Base-by-base conservation (phyloP, 2,888 invertebrate genomes). In the Onthophagus sagittarius region DNA sequence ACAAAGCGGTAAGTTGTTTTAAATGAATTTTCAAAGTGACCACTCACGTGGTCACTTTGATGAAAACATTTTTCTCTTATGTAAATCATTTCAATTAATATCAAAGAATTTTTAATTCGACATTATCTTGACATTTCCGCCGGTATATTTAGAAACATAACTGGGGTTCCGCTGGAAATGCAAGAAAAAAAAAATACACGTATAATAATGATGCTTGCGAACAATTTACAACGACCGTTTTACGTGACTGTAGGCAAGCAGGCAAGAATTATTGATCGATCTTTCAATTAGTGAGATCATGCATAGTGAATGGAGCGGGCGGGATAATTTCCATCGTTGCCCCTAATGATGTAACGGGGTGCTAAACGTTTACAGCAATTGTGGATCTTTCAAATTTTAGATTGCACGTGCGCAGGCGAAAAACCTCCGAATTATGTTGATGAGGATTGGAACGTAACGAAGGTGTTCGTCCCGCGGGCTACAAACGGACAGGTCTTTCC, bases 401-500 rank as follows among this genome's bases (percentile, higher is more conserved):
- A 91, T 85, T 92, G 92, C 85, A 89, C 90, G 77, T 92, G 91
- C 84, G 89, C 90, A 81, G 91, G 90, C 75, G 90, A 90, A 84
- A 90, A 89, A 83, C 89, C 90, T 78, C 86, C 89, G 75, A 89
- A 89, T 81, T 87, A 88, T 80, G 88, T 88, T 81, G 88, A 88
- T 80, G 90, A 90, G 81, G 89, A 89, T 81, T 89, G 89, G 81
- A 90, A 90, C 84, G 87, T 88, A 82, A 89, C 90, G 77, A 86
- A 87, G 81, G 87, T 88, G 76, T 87, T 89, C 78, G 89, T 91
- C 81, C 92, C 92, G 75, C 88, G 90, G 80, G 91, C 93, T 75
- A 92, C 92, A 73, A 92, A 92, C 81, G 93, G 92, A 15, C 89
- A 93, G 85, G 87, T 90, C 77, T 94, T 93, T 83, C 93, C 93